phyloP scores from a whole-genome alignment of 1,140 invertebrate genomes.

The Sesamia nonagrioides region DNA sequence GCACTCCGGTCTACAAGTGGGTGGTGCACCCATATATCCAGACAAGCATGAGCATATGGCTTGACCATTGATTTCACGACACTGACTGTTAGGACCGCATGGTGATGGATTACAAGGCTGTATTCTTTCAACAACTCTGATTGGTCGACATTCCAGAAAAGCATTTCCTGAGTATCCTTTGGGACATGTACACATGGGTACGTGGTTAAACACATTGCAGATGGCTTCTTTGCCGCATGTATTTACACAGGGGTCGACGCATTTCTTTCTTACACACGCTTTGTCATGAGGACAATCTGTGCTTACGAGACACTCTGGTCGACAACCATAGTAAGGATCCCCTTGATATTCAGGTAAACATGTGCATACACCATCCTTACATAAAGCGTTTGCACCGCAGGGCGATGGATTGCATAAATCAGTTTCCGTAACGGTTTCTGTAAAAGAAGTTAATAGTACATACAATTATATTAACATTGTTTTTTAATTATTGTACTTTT shows the following conservation, averaged over 20 bases:
- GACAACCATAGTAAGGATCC: conserved; percentile 91
- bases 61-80: conserved; percentile 79
- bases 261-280: conserved; percentile 94
- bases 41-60: conserved; percentile 89
- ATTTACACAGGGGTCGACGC: conserved; percentile 94
- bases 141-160: conserved; percentile 91
- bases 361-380: conserved; percentile 88
- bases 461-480: neutral
- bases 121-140: conserved; percentile 62
- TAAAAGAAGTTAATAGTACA: conserved; percentile 46
- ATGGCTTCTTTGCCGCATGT: conserved; percentile 93
- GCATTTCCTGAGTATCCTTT: conserved; percentile 93
- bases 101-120: conserved; percentile 86
- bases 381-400: conserved; percentile 88
- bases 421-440: conserved; percentile 62
- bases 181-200: conserved; percentile 93
- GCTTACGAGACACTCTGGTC: conserved; percentile 93
- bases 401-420: conserved; percentile 80
- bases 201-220: conserved; percentile 93
- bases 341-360: conserved; percentile 91
- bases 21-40: conserved; percentile 87
- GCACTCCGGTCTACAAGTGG: conserved; percentile 89
- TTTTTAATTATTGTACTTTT: neutral
- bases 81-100: conserved; percentile 82
- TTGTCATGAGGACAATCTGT: conserved; percentile 93